Percentiles rank a stretch among this genome's conserved stretches.
These are phyloP conservation scores for Spodoptera frugiperda DNA, from an alignment of 1,140 invertebrate genomes.

Conservation along the genomic window DNA sequence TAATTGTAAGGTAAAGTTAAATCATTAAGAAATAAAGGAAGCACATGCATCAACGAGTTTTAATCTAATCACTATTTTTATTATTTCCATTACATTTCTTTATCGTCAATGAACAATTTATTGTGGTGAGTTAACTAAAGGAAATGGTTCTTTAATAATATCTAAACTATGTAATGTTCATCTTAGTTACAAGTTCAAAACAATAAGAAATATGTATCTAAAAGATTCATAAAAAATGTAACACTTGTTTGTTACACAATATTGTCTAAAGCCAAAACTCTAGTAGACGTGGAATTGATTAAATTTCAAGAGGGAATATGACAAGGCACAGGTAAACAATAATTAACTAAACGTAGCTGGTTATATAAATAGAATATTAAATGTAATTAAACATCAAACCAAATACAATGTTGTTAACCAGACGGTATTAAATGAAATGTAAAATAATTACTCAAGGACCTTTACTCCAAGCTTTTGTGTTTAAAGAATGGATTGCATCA, in stretches of 20 bases:
- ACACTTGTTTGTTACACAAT: too few relatives aligned
- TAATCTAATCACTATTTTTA: too few relatives aligned
- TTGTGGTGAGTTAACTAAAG: conserved; percentile 14
- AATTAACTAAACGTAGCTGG: conserved; percentile 25
- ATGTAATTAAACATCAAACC: conserved; percentile 25
- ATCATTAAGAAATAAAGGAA: background rate
- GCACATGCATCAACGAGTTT: background rate
- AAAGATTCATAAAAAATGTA: background rate
- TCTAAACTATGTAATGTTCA: background rate
- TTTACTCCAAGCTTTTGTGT: background rate
- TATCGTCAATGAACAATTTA: conserved; percentile 14
- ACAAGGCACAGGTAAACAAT: background rate
- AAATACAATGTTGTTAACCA: background rate
- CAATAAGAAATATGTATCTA: background rate
- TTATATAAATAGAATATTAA: conserved; percentile 11
- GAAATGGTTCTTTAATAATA: conserved; percentile 16
- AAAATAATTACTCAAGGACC: background rate
- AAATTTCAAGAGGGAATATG: background rate
- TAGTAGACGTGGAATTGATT: background rate
- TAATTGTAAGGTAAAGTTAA: too few relatives aligned
- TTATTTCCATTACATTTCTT: conserved; percentile 15
- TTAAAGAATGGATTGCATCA: background rate
- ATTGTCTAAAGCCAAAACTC: too few relatives aligned
- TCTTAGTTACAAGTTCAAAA: too few relatives aligned
- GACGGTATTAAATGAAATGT: conserved; percentile 7